Evolutionary conservation across 2,113 vertebrate species (phyloP).

Genomic region (Sminthopsis crassicaudata): DNA sequence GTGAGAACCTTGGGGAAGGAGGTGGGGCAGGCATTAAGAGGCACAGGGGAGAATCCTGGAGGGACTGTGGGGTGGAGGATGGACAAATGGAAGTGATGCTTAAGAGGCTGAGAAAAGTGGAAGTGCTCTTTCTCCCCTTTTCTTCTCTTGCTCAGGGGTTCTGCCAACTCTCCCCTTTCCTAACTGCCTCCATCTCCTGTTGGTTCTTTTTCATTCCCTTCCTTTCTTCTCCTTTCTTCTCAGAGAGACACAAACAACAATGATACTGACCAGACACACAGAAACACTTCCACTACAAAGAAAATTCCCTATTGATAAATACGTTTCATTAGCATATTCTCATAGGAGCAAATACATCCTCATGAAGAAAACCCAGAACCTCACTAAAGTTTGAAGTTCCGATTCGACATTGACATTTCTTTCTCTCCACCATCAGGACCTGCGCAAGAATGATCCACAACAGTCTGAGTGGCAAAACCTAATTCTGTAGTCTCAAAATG

Average conservation of each 20-base stretch:
- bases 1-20: conserved; percentile 83
- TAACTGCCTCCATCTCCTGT: neutral
- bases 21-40: neutral
- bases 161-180: neutral
- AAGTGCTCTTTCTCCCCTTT: neutral
- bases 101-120: neutral
- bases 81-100: neutral
- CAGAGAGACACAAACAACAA: neutral
- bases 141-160: neutral
- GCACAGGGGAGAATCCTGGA: neutral
- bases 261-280: neutral
- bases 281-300: neutral
- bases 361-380: neutral
- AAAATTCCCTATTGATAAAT: neutral
- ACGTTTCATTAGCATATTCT: neutral
- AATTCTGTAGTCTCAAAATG: neutral
- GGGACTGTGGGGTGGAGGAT: neutral
- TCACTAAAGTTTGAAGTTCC: neutral
- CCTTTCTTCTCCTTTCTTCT: neutral
- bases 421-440: neutral
- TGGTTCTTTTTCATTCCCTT: neutral
- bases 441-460: neutral
- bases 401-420: neutral
- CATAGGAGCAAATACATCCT: neutral
- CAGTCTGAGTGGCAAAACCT: neutral